Conservation (phyloP, 1,140 invertebrate species). For the Drosophila melanica region DNA sequence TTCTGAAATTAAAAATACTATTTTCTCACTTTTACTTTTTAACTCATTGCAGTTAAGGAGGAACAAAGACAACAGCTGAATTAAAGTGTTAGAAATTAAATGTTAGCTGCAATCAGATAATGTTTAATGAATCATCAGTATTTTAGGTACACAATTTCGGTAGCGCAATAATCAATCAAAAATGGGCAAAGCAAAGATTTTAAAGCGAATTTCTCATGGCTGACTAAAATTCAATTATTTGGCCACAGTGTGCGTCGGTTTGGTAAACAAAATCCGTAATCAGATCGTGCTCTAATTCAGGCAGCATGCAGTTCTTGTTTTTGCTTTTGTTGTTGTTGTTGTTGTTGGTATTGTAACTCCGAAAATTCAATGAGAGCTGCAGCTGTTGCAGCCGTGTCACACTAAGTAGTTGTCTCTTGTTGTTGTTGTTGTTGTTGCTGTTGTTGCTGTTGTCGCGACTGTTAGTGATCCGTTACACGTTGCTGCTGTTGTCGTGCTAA, state of each 20-base stretch:
- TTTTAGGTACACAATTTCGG: too few relatives aligned
- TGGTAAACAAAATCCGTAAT: conserved; percentile 66
- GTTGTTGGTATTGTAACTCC: conserved; percentile 8
- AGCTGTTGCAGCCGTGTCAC: conserved; percentile 30
- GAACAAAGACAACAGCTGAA: too few relatives aligned
- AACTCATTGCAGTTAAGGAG: too few relatives aligned
- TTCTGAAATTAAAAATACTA: too few relatives aligned
- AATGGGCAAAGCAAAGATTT: conserved; percentile 33
- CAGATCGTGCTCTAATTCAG: conserved; percentile 75
- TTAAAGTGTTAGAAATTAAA: too few relatives aligned
- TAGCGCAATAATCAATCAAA: conserved; percentile 40
- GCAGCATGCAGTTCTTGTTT: conserved; percentile 20
- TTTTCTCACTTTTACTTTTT: too few relatives aligned
- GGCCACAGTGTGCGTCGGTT: conserved; percentile 67
- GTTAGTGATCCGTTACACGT: conserved; percentile 69
- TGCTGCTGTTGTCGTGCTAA: conserved; percentile 65
- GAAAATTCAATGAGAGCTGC: conserved; percentile 24
- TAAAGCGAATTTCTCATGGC: conserved; percentile 42
- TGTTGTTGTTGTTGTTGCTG: conserved; percentile 3
- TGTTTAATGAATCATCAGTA: too few relatives aligned
- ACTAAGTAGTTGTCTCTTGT: conserved; percentile 1
- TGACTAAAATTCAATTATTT: conserved; percentile 67
- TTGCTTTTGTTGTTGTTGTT: conserved; percentile 18
- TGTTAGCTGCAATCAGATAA: too few relatives aligned
- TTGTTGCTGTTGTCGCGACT: conserved; percentile 21